Conservation (phyloP, 2,888 invertebrate species). For the Drosophila formosana region DNA sequence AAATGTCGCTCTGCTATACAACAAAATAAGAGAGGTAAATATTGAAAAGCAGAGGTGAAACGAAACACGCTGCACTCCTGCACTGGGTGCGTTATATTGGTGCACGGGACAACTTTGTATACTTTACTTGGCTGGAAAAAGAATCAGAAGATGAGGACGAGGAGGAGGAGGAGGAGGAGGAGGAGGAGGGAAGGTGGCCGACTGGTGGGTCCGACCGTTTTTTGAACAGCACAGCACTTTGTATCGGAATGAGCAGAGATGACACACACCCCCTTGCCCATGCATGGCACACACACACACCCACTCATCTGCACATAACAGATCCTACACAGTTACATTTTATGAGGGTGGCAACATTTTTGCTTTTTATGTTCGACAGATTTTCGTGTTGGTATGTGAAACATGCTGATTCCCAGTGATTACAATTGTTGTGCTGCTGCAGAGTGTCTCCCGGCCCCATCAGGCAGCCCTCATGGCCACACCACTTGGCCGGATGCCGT, state of each 20-base stretch:
- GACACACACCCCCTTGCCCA: constrained; percentile 5
- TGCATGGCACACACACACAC: constrained; percentile 7
- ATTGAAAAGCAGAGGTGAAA: constrained; percentile 73
- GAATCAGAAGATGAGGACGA: not conserved
- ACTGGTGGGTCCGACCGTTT: constrained; percentile 27
- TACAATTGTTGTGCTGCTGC: constrained; percentile 72
- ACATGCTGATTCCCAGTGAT: constrained; percentile 80
- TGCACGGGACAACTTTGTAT: constrained; percentile 50
- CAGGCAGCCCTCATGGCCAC: constrained; percentile 12
- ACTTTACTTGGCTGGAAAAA: constrained; percentile 38
- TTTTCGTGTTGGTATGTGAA: constrained; percentile 81
- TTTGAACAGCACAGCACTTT: constrained; percentile 71
- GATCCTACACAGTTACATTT: constrained; percentile 69
- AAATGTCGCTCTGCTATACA: constrained; percentile 63
- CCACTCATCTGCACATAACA: constrained; percentile 11
- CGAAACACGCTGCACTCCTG: constrained; percentile 20
- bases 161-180: not conserved
- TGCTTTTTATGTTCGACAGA: constrained; percentile 78
- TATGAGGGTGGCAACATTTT: constrained; percentile 73
- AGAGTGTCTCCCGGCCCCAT: constrained; percentile 5
- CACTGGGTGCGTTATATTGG: constrained; percentile 11
- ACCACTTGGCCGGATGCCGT: constrained; percentile 52
- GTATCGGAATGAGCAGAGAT: constrained; percentile 24
- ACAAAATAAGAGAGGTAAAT: constrained; percentile 70
- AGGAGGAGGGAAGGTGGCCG: not conserved